Evolutionary conservation across 2,888 invertebrate species (phyloP), one percentile per base, ranked within the genome.

Genomic region (Trisateles emortualis): DNA sequence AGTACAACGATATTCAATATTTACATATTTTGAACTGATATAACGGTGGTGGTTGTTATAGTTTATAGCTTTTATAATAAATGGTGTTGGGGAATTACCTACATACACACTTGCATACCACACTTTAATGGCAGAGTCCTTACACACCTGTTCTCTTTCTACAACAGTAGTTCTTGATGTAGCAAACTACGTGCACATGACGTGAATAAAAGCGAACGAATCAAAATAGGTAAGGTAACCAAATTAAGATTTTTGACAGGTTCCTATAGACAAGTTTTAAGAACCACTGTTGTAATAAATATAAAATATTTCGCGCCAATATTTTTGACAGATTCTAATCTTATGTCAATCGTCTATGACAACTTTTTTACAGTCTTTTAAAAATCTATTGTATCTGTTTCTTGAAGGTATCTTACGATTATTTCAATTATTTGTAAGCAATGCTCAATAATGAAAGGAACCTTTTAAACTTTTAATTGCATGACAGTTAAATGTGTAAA

Each of bases 391-490:
- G 45, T 45, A 44, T 41, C 48, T 40, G 24, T 54, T 56, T 22
- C 30, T 40, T 43, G 24, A 54, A 55, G 46, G 47, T 50, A 41
- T 44, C 48, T n/a, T 52, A 44, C 33, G 35, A 64, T 65, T 70
- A 68, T 14, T 60, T 26, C 26, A 26, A 26, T 26, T 26, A 26
- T 26, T 68, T 74, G 60, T 68, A 72, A 74, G 68, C 56, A 72
- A 71, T 79, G 84, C 84, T 88, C 86, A 86, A 84, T 80, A 65
- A 32, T 67, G 63, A 74, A 80, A 68, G 71, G 63, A 79, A 86
- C 84, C 86, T 86, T 86, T 86, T 80, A 85, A 87, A 88, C 84
- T 87, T 87, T 88, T 88, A 86, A 88, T 86, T 89, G 91, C 91
- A 90, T 83, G 84, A 83, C 72, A 66, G 70, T 76, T 68, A 74